Evolutionary conservation across 2,888 invertebrate genomes (phyloP).

Genomic region (Tinea trinotella): DNA sequence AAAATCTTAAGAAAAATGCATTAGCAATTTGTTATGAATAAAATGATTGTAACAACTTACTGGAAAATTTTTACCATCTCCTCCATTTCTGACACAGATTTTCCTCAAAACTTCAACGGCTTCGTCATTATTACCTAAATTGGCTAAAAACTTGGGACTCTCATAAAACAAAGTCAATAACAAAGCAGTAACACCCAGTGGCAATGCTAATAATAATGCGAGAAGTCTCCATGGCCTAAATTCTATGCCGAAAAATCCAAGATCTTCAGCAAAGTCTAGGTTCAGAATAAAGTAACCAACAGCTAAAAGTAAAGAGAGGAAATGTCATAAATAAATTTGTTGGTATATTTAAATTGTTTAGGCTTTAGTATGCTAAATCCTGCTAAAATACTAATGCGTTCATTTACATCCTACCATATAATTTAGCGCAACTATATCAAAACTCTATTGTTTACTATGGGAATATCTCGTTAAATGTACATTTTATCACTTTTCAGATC

Average conservation of each 20-base stretch:
- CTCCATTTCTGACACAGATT: slow-evolving; percentile 73
- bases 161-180: slow-evolving; percentile 5
- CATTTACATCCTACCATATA: too few relatives aligned
- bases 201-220: neutral
- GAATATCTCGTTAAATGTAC: too few relatives aligned
- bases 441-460: too few relatives aligned
- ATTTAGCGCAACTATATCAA: too few relatives aligned
- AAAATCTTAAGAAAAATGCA: too few relatives aligned
- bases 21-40: neutral
- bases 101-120: slow-evolving; percentile 21
- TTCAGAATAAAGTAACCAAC: slow-evolving; percentile 1
- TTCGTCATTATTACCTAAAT: slow-evolving; percentile 6
- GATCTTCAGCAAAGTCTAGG: slow-evolving; percentile 10
- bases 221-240: slow-evolving; percentile 18
- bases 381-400: too few relatives aligned
- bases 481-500: too few relatives aligned
- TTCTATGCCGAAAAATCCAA: slow-evolving; percentile 6
- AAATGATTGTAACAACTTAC: slow-evolving; percentile 29
- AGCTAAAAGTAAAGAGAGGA: slow-evolving; percentile 7
- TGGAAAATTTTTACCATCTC: slow-evolving; percentile 36
- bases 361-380: too few relatives aligned
- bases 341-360: too few relatives aligned
- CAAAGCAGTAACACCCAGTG: slow-evolving; percentile 10
- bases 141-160: slow-evolving; percentile 20
- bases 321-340: neutral